Evolutionary conservation across 2,113 vertebrate genomes (phyloP).

Genomic region (Vanacampus margaritifer): DNA sequence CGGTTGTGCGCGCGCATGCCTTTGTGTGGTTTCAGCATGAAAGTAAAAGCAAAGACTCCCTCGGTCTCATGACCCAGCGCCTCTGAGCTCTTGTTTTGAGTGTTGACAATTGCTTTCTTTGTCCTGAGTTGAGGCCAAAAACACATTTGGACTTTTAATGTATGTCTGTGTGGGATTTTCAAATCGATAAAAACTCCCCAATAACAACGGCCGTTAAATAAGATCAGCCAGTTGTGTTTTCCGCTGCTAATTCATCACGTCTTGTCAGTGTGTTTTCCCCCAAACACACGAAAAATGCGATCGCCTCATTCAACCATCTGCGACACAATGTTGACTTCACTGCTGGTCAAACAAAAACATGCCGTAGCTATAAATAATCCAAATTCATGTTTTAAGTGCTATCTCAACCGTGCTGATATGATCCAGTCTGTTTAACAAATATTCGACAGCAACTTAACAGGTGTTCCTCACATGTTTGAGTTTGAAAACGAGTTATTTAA

Average conservation of each 20-base stretch:
- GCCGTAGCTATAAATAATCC: background rate
- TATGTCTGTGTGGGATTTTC: background rate
- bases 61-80: slow-evolving; percentile 60
- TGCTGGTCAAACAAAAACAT: background rate
- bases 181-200: no score
- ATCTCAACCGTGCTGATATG: background rate
- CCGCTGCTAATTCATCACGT: slow-evolving; percentile 6
- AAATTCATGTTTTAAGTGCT: background rate
- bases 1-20: slow-evolving; percentile 11
- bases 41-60: slow-evolving; percentile 57
- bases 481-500: slow-evolving; percentile 1
- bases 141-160: background rate
- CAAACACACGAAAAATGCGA: background rate
- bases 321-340: background rate
- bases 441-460: background rate
- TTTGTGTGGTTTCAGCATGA: slow-evolving; percentile 50
- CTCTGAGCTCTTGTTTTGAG: slow-evolving; percentile 51
- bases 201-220: background rate
- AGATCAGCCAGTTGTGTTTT: slow-evolving; percentile 11
- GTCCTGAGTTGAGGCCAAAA: slow-evolving; percentile 29
- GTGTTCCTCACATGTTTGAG: background rate
- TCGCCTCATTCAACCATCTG: background rate
- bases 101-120: slow-evolving; percentile 55
- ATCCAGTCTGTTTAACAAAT: background rate
- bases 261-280: slow-evolving; percentile 21